Conservation (phyloP, 1,140 invertebrate species). For the Babylonia areolata region DNA sequence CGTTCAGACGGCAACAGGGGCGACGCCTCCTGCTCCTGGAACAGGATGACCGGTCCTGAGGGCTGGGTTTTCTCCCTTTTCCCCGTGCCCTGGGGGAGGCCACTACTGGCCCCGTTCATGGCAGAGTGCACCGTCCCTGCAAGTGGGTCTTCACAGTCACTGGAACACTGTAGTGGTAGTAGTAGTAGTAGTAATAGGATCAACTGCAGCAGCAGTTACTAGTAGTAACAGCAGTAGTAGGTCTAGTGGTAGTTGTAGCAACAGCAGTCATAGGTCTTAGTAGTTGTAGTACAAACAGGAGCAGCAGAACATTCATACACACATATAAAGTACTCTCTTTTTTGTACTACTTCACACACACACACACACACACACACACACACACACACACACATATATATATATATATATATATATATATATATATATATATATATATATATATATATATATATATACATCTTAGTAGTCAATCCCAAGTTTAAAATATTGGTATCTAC, state of each 20-base stretch:
- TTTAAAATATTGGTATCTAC: no score
- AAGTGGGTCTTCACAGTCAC: no score
- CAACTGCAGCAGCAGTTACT: no score
- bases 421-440: conserved; percentile 27
- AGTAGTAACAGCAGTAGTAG: no score
- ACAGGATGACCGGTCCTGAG: conserved; percentile 8
- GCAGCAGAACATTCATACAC: background rate
- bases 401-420: background rate
- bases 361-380: background rate
- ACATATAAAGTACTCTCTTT: background rate
- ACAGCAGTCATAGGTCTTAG: no score
- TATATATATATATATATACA: conserved; percentile 24
- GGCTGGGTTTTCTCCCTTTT: conserved; percentile 16
- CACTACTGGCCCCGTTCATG: background rate
- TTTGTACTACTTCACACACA: background rate
- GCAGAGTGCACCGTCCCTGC: background rate
- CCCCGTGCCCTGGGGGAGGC: background rate
- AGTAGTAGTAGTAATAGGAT: no score
- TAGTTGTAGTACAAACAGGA: no score
- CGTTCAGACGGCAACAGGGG: background rate
- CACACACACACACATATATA: no score
- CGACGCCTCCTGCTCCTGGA: background rate
- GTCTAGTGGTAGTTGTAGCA: no score
- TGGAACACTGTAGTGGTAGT: no score
- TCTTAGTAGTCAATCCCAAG: background rate